Base-by-base conservation (phyloP, 2,888 invertebrate genomes). In the Drosophila subquinaria region DNA sequence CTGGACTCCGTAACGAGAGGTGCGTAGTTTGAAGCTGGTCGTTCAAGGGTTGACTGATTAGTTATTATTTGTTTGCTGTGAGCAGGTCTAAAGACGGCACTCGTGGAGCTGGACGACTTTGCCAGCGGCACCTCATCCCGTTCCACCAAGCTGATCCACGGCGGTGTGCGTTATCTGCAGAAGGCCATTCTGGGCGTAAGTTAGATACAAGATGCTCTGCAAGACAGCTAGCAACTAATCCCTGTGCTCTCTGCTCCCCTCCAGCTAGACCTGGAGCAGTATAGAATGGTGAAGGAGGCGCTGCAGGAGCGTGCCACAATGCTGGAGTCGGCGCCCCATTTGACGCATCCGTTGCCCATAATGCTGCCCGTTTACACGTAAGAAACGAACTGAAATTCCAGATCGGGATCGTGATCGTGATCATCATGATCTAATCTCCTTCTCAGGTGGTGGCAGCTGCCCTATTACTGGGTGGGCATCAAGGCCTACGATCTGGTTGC, bases 401-500 rank as follows among this genome's bases (percentile, higher is more conserved):
- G 40, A 3, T 23, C 4, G 10, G 8, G 2, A 27, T 55, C 11
- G 20, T 1, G 1, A 17, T 1, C 17, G 17, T 17, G 17, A 17
- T 11, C 11, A 17, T 55, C 11, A 20, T 11, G 15, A 17, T 40
- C 17, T 42, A 13, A 42, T 50, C 56, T 70, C 69, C 70, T 76
- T 9, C 8, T 11, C 81, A 99, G 98, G 91, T 98, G 98, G 96
- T 99, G 99, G 99, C 98, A 99, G 93, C 95, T 99, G 66, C 99
- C 99, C 0, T 99, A 99, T 92, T 99, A 96, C 93, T 99, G 99
- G 99, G 96, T 97, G 82, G 99, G 99, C 71, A 99, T 99, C 86
- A 99, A 99, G 93, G 96, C 96, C 94, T 99, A 99, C 94, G 99
- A 99, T 93, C 90, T 99, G 55, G 99, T 99, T 0, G 99, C 99